Percentiles rank a stretch among this genome's conserved stretches.
These are phyloP conservation scores for Turdus rufiventris DNA, from an alignment of 2,113 vertebrate species.

Conservation along the genomic window DNA sequence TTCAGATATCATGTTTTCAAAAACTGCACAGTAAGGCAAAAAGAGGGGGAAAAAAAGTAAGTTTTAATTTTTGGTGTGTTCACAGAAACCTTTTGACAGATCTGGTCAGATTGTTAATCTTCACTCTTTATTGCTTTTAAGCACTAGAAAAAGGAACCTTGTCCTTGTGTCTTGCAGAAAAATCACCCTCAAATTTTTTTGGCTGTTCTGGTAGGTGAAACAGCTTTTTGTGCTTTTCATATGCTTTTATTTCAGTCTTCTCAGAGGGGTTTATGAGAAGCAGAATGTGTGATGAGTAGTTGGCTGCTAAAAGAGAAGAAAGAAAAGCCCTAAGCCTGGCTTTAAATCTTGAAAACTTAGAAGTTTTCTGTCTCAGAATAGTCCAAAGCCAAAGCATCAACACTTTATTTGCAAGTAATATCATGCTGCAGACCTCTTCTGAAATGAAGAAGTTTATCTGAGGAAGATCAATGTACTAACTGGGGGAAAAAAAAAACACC, in stretches of 20 bases:
- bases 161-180: neutral
- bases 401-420: neutral
- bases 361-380: neutral
- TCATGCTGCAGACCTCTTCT: neutral
- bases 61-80: neutral
- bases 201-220: neutral
- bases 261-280: neutral
- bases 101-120: neutral
- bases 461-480: neutral
- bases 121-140: neutral
- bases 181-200: neutral
- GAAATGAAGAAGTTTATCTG: neutral
- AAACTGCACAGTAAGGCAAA: neutral
- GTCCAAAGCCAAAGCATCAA: neutral
- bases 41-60: neutral
- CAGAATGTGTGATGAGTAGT: neutral
- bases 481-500: rapidly evolving
- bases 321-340: neutral
- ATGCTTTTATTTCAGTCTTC: neutral
- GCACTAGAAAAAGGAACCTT: neutral
- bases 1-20: neutral
- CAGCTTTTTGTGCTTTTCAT: neutral
- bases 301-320: neutral
- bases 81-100: neutral
- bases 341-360: neutral